A percentile compares a stretch with the other conserved stretches of the same genome.
Conservation (phyloP, 2,113 vertebrate species). For the Phycodurus eques region DNA sequence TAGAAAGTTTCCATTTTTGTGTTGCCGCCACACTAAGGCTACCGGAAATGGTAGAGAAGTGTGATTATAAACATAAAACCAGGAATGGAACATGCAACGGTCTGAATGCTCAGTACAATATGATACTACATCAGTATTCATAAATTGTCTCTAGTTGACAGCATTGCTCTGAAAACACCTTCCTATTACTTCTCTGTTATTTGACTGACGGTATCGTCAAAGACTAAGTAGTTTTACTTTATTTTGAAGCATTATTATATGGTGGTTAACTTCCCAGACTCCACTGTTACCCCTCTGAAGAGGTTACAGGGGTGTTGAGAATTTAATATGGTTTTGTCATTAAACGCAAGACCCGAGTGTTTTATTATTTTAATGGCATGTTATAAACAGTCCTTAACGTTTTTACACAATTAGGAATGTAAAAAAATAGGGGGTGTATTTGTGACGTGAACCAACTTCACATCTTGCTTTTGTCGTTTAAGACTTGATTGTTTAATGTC, state of each 20-base stretch:
- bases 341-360: too few species aligned
- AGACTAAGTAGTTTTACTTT: background rate
- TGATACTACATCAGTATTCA: background rate
- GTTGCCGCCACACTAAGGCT: too few species aligned
- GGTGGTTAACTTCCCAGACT: too few species aligned
- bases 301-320: too few species aligned
- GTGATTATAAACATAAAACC: background rate
- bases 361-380: too few species aligned
- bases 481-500: background rate
- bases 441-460: background rate
- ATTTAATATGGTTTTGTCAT: too few species aligned
- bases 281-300: too few species aligned
- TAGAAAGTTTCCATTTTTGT: background rate
- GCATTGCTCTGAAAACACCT: background rate
- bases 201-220: background rate
- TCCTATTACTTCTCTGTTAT: background rate
- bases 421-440: background rate
- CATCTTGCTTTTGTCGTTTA: too few species aligned
- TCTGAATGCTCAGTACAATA: background rate
- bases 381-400: background rate
- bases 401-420: background rate
- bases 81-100: background rate
- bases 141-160: background rate
- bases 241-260: background rate
- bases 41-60: background rate